Evolutionary conservation across 2,113 vertebrate genomes (phyloP), one percentile per base, ranked within the genome.

Genomic region (Prochilodus magdalenae): DNA sequence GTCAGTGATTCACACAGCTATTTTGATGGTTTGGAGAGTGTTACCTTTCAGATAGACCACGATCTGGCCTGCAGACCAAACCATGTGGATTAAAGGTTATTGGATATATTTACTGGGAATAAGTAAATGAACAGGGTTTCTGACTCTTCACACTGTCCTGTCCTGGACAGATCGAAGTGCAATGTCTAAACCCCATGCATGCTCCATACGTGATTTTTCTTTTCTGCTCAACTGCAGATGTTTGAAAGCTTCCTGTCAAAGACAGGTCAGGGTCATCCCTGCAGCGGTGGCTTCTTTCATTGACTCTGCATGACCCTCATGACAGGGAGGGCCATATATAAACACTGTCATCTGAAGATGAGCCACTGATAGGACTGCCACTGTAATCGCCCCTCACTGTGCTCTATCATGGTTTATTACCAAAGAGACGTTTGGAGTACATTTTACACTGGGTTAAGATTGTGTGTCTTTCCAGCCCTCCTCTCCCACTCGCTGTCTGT

Each of bases 381-480:
- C 26, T 73, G 27, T 81, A 57, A 78, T 73, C 40, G 13, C 49
- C 13, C 2, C 33, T 72, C 63, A 10, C 51, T 69, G n/a, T 73
- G 24, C n/a, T 67, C 30, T 73, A 15, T 81, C 60, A 44, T 49
- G 16, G 47, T 55, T 85, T 81, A 74, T 81, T 78, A 81, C 74
- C 49, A 77, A 16, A 75, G 53, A 69, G 33, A 65, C 16, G 11
- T 73, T 72, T 55, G 11, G 36, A 65, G 44, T 80, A 71, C 0
- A 84, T 80, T 75, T 82, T 70, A 4, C 18, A 75, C 74, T 60
- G 73, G 59, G 73, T 40, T 65, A 65, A 80, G 44, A 63, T 7
- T 79, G 59, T 73, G 59, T 73, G 59, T 82, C 51, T 57, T 40
- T 51, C 11, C 29, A 70, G 66, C 66, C 66, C n/a, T 26, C 27